Conservation (phyloP, 2,888 invertebrate species). For the Gari tellinella region DNA sequence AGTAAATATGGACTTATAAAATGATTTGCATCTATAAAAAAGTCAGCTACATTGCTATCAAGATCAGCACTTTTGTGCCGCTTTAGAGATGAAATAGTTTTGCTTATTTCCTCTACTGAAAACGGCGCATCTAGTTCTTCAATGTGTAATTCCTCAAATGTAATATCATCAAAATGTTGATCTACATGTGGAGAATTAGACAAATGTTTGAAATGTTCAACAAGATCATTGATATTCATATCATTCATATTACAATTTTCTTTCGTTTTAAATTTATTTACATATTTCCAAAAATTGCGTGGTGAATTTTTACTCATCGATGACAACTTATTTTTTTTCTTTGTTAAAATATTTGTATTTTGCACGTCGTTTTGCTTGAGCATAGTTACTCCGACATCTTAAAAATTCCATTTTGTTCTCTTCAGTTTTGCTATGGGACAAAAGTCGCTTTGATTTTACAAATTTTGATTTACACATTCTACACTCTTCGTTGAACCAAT, state of each 20-base stretch:
- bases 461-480: constrained; percentile 4
- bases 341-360: constrained; percentile 1
- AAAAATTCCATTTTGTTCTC: constrained; percentile 8
- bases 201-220: constrained; percentile 9
- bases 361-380: constrained; percentile 2
- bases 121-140: background rate
- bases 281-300: constrained; percentile 27
- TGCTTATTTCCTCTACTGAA: background rate
- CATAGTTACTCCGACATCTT: constrained; percentile 3
- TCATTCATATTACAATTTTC: background rate
- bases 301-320: constrained; percentile 1
- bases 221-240: constrained; percentile 6
- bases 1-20: background rate
- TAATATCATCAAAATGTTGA: background rate
- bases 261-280: constrained; percentile 13
- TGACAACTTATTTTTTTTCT: constrained; percentile 9
- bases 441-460: constrained; percentile 2
- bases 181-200: constrained; percentile 9
- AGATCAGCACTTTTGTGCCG: no score
- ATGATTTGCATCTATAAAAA: background rate
- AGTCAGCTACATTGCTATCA: no score
- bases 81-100: no score
- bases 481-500: constrained; percentile 18
- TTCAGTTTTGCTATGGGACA: background rate
- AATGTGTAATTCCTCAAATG: background rate